Evolutionary conservation across 2,888 invertebrate genomes (phyloP), one percentile per base, ranked within the genome.

Genomic region (Pristionchus japonicus): DNA sequence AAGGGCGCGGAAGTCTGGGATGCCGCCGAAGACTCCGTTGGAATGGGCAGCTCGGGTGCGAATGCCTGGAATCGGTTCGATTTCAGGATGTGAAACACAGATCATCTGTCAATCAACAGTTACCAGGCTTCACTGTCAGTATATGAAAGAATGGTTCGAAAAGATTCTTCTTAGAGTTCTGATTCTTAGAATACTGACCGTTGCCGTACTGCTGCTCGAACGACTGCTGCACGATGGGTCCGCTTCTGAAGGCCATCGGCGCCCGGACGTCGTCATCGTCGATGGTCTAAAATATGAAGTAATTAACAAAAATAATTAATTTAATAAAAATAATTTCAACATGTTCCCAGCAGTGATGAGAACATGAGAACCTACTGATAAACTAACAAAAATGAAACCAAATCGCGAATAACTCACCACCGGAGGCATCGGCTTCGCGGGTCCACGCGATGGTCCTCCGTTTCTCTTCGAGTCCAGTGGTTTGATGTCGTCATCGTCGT

Each of bases 181-280:
- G 23, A 4, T 84, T 15, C 0, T 57, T 52, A 23, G 17, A 37
- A 64, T 1, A 64, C 64, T 4, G 27, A 37, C 61, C 64, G 40
- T 49, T 49, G 84, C 91, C 88, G 70, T 92, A 92, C n/a, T 92
- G 89, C 67, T 93, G 90, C 40, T 88, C 86, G 88, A 91, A 91
- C 0, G 90, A 82, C 77, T 90, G 89, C 27, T 91, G 88, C 23
- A 93, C 89, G n/a, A 93, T 83, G 13, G 89, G 88, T 7, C 92
- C 93, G 27, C 86, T 85, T 23, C 89, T 89, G 13, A 90, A 91
- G 2, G 87, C 83, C 70, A 93, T 93, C 40, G 93, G 93, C 23
- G 92, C 90, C 7, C 93, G 90, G 6, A 93, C 91, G 37, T 88
- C 88, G 40, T 92, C 91, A 15, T 91, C 89, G n/a, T 87, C 88